Evolutionary conservation across 1,140 invertebrate species (phyloP).

Genomic region (Branchinecta lynchi): DNA sequence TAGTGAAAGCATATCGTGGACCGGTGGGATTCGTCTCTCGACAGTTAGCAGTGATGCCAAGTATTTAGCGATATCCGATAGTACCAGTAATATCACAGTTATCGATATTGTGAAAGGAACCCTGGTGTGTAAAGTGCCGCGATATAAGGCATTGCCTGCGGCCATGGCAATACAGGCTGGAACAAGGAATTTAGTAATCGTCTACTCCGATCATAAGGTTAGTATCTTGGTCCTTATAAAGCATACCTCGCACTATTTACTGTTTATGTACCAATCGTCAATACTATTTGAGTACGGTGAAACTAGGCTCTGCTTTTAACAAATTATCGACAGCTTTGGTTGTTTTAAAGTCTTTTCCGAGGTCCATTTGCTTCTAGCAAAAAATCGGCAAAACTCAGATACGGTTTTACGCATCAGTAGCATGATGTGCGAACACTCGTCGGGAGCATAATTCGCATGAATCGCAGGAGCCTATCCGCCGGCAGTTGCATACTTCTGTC

Average conservation of each 20-base stretch:
- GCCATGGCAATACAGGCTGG: slow-evolving; percentile 44
- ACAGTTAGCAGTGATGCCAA: slow-evolving; percentile 39
- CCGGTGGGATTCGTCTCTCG: slow-evolving; percentile 34
- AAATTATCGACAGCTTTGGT: too few species aligned
- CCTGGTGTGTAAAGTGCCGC: slow-evolving; percentile 35
- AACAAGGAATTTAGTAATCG: slow-evolving; percentile 40
- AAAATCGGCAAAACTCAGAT: too few species aligned
- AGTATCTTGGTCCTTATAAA: slow-evolving; percentile 15
- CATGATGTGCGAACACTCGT: too few species aligned
- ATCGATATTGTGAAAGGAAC: slow-evolving; percentile 29
- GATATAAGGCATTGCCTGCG: slow-evolving; percentile 44
- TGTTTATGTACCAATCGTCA: too few species aligned
- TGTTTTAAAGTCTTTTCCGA: too few species aligned
- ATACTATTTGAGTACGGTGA: too few species aligned
- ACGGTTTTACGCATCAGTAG: too few species aligned
- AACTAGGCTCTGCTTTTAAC: too few species aligned
- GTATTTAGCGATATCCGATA: slow-evolving; percentile 45
- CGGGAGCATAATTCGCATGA: too few species aligned
- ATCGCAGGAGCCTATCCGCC: too few species aligned
- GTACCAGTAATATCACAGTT: slow-evolving; percentile 40
- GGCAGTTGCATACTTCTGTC: background rate
- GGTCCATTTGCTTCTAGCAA: too few species aligned
- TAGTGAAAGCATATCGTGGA: background rate
- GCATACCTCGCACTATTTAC: too few species aligned
- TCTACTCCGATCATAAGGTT: slow-evolving; percentile 55